A percentile compares a stretch with the other conserved stretches of the same genome.
These are phyloP conservation scores for Semicossyphus pulcher DNA, from an alignment of 2,113 vertebrate genomes.

Conservation along the genomic window DNA sequence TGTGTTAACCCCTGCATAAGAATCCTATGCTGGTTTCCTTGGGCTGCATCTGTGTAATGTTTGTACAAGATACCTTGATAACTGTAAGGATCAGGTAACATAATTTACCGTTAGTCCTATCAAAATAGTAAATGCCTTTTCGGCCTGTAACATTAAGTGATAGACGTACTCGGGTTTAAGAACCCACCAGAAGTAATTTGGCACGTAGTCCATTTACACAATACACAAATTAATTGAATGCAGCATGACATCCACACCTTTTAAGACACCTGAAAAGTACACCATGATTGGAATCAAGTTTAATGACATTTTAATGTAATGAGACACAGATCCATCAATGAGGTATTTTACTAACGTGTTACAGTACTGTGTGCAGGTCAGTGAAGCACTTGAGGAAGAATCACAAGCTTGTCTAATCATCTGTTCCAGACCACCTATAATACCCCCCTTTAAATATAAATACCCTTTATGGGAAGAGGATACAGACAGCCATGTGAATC, in stretches of 20 bases:
- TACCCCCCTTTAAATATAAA: background rate
- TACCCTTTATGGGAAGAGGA: background rate
- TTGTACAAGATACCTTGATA: constrained; percentile 5
- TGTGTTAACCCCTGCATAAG: too few species aligned
- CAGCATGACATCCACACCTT: background rate
- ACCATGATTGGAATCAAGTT: background rate
- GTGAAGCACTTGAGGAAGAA: constrained; percentile 23
- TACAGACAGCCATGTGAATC: background rate
- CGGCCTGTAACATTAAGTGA: background rate
- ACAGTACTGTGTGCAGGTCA: constrained; percentile 13
- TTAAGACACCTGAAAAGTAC: background rate
- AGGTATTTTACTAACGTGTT: constrained; percentile 30
- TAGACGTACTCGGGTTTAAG: background rate
- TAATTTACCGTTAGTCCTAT: background rate
- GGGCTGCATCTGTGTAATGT: background rate
- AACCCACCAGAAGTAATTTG: background rate
- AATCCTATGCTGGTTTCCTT: background rate
- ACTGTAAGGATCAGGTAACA: background rate
- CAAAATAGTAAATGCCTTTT: background rate
- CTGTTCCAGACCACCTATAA: background rate
- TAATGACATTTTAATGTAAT: background rate
- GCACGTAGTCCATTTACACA: background rate
- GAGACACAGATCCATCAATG: background rate
- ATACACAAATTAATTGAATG: background rate
- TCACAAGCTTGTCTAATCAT: background rate